Conservation (phyloP, 2,113 vertebrate species). For the Ia io region DNA sequence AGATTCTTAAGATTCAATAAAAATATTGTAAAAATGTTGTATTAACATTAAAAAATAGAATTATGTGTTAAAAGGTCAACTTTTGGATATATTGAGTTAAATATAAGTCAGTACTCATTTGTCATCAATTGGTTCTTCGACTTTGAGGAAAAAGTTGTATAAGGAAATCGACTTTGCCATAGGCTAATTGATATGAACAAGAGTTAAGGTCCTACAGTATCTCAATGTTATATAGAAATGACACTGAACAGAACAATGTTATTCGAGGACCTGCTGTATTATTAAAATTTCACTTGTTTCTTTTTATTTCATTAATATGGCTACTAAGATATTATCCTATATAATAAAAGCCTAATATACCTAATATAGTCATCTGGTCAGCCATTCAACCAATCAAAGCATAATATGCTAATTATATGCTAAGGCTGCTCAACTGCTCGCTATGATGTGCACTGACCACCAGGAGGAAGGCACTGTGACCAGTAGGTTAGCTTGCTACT, state of each 20-base stretch:
- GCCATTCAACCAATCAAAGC: no score
- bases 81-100: not conserved
- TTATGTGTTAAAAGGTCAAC: not conserved
- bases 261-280: not conserved
- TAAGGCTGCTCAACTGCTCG: no score
- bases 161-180: not conserved
- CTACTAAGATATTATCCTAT: not conserved
- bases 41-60: not conserved
- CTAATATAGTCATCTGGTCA: no score
- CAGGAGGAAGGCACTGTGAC: no score
- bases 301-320: not conserved
- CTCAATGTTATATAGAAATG: not conserved
- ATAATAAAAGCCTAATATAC: no score
- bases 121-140: not conserved
- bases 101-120: not conserved
- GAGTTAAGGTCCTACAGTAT: not conserved
- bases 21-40: not conserved
- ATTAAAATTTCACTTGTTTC: not conserved
- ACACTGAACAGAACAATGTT: not conserved
- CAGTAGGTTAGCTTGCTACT: no score
- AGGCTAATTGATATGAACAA: not conserved
- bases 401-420: no score
- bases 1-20: slow-evolving; percentile 28
- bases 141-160: not conserved
- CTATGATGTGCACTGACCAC: no score